Evolutionary conservation across 2,797 vertebrate genomes (phyloP), one percentile per base, ranked within the genome.

Genomic region (Kryptolebias ocellatus): DNA sequence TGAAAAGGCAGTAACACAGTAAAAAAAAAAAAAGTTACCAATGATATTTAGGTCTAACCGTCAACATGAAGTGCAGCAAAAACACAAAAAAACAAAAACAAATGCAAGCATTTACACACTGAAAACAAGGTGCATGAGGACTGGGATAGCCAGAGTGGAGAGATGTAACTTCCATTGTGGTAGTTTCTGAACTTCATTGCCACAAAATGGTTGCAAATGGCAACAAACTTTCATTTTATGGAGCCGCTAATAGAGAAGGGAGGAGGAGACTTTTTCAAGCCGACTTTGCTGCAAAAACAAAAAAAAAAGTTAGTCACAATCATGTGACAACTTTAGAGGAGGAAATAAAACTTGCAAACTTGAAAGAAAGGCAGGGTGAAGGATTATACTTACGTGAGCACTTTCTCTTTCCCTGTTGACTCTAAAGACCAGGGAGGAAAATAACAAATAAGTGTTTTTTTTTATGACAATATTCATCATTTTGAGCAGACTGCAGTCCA

Each of bases 341-440:
- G n/a, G 11, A 31, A 53, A 66, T 24, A 24, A 44, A 69, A 64
- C 16, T 44, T 57, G 18, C 44, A 59, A 49, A 49, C 17, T 42
- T 63, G 4, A 45, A 56, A 49, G 0, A 10, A 9, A 18, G 42
- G 44, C 24, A 45, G 9, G 47, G 7, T 12, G 6, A 0, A 45
- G 47, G 59, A 47, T 67, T 77, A 3, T n/a, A 87, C 90, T 91
- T 72, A 92, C 92, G 31, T 85, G n/a, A 90, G 69, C 14, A 92
- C 70, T 84, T 81, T 87, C 17, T 92, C 84, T 72, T 88, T 92
- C 24, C 90, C 0, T 20, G 85, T 77, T 0, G 79, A 64, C 51
- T 86, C 90, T 91, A 29, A 1, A 63, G 45, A 77, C 34, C 5
- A 74, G 67, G 6, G 62, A 2, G 6, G 68, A 3, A 37, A 0